Base-by-base conservation (phyloP, 2,113 vertebrate species). In the Uria lomvia region DNA sequence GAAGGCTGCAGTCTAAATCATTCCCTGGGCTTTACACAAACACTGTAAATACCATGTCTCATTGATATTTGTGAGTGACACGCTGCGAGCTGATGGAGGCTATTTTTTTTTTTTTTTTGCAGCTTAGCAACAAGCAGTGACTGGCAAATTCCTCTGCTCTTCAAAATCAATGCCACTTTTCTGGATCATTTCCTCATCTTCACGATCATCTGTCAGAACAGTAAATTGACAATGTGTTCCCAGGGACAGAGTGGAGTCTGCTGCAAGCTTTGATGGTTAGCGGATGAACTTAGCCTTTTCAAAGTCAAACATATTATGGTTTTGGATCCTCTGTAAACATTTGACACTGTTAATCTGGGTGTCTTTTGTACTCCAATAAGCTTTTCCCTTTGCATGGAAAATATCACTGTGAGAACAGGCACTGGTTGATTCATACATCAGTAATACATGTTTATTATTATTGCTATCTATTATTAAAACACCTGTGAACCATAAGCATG, bases 131-230 rank as follows among this genome's bases (percentile, higher is more conserved):
- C 93, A 83, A 92, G 90, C 81, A 88, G 67, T 76, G 90, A 93
- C 93, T 94, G 85, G 75, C 85, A 96, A 96, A 96, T 92, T 95
- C 92, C 81, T 88, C 75, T 88, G 71, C 74, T 94, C 67, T 80
- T 86, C 90, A 84, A 83, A 96, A 95, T 95, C 96, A 96, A 83
- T 96, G 93, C 62, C 93, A 95, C 90, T 96, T 96, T 92, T 88
- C 92, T 95, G 93, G 92, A 94, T 90, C 85, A 94, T 93, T 96
- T 96, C 94, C 90, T 83, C 78, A 90, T 93, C 90, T 82, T 76
- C 78, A 34, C 5, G 0, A 93, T 93, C 90, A 90, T 86, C 78
- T 77, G 58, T 95, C 82, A 93, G 90, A 73, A 58, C 45, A 73
- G 74, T 5, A 70, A 92, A 86, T 32, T 88, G 75, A 21, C 85